These are phyloP conservation scores for Neoniphon sammara DNA, from an alignment of 2,797 vertebrate species.

Conservation along the genomic window DNA sequence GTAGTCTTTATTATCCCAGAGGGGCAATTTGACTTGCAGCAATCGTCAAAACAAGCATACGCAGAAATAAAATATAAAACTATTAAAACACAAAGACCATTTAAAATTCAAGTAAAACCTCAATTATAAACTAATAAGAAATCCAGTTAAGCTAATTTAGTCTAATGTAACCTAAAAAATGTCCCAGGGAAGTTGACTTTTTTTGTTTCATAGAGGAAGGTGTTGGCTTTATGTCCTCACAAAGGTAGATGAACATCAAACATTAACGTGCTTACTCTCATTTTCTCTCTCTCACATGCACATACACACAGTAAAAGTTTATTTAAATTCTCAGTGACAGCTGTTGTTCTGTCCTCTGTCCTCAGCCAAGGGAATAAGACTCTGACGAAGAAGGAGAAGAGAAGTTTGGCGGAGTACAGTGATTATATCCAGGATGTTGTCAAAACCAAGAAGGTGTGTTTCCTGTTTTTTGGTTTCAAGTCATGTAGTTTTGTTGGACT, in stretches of 20 bases:
- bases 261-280: too few relatives aligned
- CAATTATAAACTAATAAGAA: too few relatives aligned
- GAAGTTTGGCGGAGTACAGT: constrained; percentile 75
- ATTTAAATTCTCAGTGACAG: constrained; percentile 22
- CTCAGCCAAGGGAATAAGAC: constrained; percentile 77
- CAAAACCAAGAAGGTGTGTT: constrained; percentile 82
- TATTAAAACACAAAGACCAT: too few relatives aligned
- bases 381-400: constrained; percentile 85
- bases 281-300: too few relatives aligned
- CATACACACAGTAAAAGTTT: background rate
- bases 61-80: too few relatives aligned
- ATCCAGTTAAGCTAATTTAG: too few relatives aligned
- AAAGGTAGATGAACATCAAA: background rate
- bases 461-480: constrained; percentile 3
- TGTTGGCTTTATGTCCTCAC: background rate
- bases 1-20: too few relatives aligned
- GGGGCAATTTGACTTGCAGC: too few relatives aligned
- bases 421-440: constrained; percentile 82
- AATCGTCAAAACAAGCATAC: too few relatives aligned
- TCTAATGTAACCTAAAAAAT: too few relatives aligned
- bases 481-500: background rate
- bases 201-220: background rate
- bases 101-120: too few relatives aligned
- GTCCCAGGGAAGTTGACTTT: too few relatives aligned
- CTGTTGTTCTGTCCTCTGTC: constrained; percentile 29